phyloP scores from a whole-genome alignment of 2,888 invertebrate species.

The Agrochola circellaris region DNA sequence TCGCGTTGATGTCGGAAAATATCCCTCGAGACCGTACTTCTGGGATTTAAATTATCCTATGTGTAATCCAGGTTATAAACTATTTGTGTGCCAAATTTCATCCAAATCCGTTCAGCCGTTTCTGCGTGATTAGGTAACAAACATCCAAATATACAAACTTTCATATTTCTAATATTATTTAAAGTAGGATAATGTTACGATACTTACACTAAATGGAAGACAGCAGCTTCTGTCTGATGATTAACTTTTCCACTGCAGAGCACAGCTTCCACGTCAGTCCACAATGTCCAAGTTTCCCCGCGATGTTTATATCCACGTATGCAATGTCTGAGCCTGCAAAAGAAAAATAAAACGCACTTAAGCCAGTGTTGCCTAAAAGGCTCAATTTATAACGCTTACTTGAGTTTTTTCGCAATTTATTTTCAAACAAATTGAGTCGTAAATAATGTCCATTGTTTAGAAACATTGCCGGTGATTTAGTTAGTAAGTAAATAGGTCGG shows the following conservation, averaged over 20 bases:
- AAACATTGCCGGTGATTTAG: constrained; percentile 16
- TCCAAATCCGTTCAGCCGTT: no score
- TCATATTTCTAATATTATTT: no score
- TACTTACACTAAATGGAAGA: not conserved
- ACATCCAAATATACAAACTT: no score
- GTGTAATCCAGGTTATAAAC: no score
- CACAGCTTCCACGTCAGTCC: not conserved
- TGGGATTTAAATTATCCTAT: no score
- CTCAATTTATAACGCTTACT: constrained; percentile 9
- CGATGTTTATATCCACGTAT: not conserved
- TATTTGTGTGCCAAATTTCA: no score
- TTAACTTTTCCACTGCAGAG: not conserved
- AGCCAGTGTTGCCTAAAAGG: not conserved
- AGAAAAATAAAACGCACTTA: not conserved
- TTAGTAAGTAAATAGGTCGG: not conserved
- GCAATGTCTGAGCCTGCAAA: not conserved
- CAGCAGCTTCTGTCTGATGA: not conserved
- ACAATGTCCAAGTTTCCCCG: not conserved
- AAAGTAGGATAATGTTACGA: no score
- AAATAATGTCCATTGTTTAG: constrained; percentile 31
- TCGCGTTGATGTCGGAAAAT: no score
- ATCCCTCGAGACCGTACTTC: no score
- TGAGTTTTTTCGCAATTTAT: constrained; percentile 15
- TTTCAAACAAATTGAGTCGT: not conserved
- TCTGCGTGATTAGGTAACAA: no score